Evolutionary conservation across 35 echinoderm and acorn worm species (phyloP).

Genomic region (Apostichopus parvimensis): DNA sequence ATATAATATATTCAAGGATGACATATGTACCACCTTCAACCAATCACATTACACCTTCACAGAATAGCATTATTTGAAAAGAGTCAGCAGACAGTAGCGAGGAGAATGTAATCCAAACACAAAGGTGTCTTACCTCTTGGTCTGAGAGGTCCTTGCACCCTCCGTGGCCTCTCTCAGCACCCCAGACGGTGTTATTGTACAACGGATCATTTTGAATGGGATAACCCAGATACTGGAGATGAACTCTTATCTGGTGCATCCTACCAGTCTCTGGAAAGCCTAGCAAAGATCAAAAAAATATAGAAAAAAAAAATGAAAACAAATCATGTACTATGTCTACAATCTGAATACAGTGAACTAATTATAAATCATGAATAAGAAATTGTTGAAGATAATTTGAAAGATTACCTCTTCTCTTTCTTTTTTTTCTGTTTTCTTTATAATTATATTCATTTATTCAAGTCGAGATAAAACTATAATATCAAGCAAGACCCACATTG

Average conservation of each 20-base stretch:
- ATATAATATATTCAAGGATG: neutral
- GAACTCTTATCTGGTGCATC: conserved; percentile 93
- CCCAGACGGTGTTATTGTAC: conserved; percentile 90
- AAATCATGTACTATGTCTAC: neutral
- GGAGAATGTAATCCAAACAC: neutral
- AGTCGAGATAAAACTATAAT: no score
- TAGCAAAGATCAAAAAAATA: conserved; percentile 1
- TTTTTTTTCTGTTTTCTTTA: no score
- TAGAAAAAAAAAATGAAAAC: neutral
- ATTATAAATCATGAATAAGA: no score
- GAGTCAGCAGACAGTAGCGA: neutral
- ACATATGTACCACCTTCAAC: neutral
- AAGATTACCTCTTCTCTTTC: no score
- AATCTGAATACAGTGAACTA: neutral
- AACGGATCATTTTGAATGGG: conserved; percentile 95
- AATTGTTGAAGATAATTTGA: no score
- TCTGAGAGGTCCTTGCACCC: conserved; percentile 50
- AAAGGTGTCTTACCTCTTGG: conserved; percentile 63
- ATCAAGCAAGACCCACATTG: no score
- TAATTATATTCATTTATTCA: no score
- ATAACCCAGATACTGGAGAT: conserved; percentile 84
- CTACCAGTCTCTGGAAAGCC: conserved; percentile 90
- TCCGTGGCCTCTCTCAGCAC: conserved; percentile 59
- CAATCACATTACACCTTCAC: neutral
- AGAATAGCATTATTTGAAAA: neutral